Evolutionary conservation across 2,888 invertebrate species (phyloP).

Genomic region (Limenitis camilla): DNA sequence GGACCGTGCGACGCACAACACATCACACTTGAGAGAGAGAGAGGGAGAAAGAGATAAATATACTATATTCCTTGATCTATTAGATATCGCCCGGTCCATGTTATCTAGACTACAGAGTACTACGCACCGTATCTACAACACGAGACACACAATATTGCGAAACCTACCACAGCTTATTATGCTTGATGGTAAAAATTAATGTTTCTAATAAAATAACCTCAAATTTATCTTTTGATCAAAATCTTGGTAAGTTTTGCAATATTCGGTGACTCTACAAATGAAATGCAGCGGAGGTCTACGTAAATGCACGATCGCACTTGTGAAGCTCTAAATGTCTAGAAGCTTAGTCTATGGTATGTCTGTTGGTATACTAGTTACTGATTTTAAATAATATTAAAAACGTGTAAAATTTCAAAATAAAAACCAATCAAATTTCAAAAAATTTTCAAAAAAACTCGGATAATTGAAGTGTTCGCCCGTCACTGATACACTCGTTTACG

Average conservation of each 20-base stretch:
- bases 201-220: neutral
- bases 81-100: conserved; percentile 14
- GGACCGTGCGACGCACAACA: neutral
- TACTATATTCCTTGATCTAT: neutral
- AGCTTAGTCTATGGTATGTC: conserved; percentile 54
- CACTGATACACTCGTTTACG: conserved; percentile 44
- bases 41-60: neutral
- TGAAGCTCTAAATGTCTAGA: conserved; percentile 58
- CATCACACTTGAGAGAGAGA: too few species aligned
- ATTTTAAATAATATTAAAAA: conserved; percentile 2
- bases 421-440: too few species aligned
- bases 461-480: too few species aligned
- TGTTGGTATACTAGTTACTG: conserved; percentile 15
- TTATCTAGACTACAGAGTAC: conserved; percentile 37
- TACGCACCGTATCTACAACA: conserved; percentile 60
- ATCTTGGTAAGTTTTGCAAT: neutral
- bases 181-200: neutral
- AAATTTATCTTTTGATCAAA: neutral
- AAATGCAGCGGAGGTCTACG: conserved; percentile 62
- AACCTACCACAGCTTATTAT: neutral
- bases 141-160: neutral
- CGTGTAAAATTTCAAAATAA: conserved; percentile 2
- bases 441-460: too few species aligned
- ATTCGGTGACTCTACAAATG: conserved; percentile 37
- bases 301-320: conserved; percentile 42